phyloP scores from a whole-genome alignment of 2,888 invertebrate genomes.

The Stomorhina lunata region DNA sequence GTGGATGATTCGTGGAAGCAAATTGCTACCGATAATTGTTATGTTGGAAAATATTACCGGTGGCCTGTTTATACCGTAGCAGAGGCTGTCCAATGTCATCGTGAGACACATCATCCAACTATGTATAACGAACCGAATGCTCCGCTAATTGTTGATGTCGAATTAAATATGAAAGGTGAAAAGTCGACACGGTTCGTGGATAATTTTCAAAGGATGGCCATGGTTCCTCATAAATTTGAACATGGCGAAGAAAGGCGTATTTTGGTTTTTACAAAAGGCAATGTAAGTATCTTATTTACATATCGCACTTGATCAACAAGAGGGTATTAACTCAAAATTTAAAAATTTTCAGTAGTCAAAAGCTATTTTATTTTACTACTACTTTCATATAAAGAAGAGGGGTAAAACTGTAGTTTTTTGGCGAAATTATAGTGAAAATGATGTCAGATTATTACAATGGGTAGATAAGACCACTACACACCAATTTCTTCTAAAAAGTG shows the following conservation, averaged over 20 bases:
- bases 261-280: conserved; percentile 87
- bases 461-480: no score
- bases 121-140: conserved; percentile 90
- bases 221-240: conserved; percentile 86
- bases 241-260: conserved; percentile 85
- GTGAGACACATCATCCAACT: conserved; percentile 90
- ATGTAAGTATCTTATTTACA: conserved; percentile 79
- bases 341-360: no score
- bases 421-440: no score
- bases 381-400: no score
- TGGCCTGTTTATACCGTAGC: conserved; percentile 84
- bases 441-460: no score
- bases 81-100: conserved; percentile 89
- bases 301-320: no score
- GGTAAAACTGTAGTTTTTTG: no score
- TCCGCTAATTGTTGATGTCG: conserved; percentile 85
- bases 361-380: no score
- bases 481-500: no score
- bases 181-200: conserved; percentile 84
- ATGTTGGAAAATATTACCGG: conserved; percentile 81
- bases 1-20: conserved; percentile 82
- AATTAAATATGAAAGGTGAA: conserved; percentile 87
- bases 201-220: conserved; percentile 84
- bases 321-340: no score
- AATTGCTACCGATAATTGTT: conserved; percentile 85